Conservation (phyloP, 2,113 vertebrate species). For the Carlito syrichta region DNA sequence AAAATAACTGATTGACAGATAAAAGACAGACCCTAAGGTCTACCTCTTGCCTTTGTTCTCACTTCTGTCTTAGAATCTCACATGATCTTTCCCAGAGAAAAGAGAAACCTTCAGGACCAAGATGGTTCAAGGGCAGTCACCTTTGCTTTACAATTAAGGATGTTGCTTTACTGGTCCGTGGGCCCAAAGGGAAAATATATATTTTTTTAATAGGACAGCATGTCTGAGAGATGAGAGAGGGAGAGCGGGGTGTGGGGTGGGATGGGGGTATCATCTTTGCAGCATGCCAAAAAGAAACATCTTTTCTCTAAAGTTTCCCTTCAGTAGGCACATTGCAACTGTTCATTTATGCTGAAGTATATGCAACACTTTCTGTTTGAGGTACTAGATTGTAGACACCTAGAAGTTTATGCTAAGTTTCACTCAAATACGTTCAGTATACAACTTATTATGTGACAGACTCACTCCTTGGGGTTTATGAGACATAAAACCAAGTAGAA, state of each 20-base stretch:
- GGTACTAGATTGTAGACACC: not conserved
- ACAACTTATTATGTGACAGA: not conserved
- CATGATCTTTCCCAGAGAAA: not conserved
- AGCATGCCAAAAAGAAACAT: not conserved
- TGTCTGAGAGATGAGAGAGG: too few species aligned
- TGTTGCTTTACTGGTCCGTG: not conserved
- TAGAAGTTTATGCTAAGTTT: not conserved
- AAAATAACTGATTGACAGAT: not conserved
- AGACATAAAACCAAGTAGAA: not conserved
- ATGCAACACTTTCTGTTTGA: not conserved
- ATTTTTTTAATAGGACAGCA: slow-evolving; percentile 24
- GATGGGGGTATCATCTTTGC: not conserved
- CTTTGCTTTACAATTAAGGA: not conserved
- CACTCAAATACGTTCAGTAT: not conserved
- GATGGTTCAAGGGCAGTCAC: not conserved
- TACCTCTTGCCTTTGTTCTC: not conserved
- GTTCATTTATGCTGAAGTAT: not conserved
- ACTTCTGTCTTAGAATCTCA: not conserved
- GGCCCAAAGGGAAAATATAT: not conserved
- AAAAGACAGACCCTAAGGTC: not conserved
- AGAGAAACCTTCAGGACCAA: not conserved
- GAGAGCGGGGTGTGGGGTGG: not conserved
- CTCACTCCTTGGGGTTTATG: not conserved
- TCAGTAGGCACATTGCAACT: not conserved
- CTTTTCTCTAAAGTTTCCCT: not conserved